Conservation (phyloP, 2,888 invertebrate genomes). For the Mesorhabditis belari region DNA sequence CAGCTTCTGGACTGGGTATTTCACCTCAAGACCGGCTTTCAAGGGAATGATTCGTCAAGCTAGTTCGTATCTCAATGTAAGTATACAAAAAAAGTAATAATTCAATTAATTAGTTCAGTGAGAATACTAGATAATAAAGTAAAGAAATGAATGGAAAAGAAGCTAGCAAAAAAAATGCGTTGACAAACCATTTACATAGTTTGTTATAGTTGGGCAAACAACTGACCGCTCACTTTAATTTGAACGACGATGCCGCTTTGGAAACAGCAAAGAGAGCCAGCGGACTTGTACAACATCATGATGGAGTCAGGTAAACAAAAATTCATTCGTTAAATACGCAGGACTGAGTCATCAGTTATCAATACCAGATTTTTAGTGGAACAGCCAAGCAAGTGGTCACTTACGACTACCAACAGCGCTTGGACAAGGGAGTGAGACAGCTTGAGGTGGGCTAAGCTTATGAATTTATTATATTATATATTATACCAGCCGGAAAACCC, state of each 20-base stretch:
- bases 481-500: not conserved
- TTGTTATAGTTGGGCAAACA: constrained; percentile 51
- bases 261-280: constrained; percentile 43
- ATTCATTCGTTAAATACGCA: not conserved
- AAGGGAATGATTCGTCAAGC: constrained; percentile 56
- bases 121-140: no score
- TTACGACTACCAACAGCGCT: constrained; percentile 73
- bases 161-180: no score
- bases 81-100: not conserved
- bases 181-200: no score
- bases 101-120: not conserved
- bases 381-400: constrained; percentile 64
- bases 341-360: no score
- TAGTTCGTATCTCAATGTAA: constrained; percentile 56
- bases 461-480: not conserved
- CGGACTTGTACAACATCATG: constrained; percentile 73
- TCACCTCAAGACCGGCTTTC: constrained; percentile 57
- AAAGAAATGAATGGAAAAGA: no score
- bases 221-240: constrained; percentile 49
- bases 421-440: constrained; percentile 64
- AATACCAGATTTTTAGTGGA: constrained; percentile 51
- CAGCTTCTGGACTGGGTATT: constrained; percentile 82
- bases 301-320: constrained; percentile 67
- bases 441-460: constrained; percentile 12
- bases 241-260: constrained; percentile 40